Percentiles rank a stretch among this genome's conserved stretches.
Evolutionary conservation across 2,113 vertebrate genomes (phyloP).

Genomic region (Osmerus mordax): DNA sequence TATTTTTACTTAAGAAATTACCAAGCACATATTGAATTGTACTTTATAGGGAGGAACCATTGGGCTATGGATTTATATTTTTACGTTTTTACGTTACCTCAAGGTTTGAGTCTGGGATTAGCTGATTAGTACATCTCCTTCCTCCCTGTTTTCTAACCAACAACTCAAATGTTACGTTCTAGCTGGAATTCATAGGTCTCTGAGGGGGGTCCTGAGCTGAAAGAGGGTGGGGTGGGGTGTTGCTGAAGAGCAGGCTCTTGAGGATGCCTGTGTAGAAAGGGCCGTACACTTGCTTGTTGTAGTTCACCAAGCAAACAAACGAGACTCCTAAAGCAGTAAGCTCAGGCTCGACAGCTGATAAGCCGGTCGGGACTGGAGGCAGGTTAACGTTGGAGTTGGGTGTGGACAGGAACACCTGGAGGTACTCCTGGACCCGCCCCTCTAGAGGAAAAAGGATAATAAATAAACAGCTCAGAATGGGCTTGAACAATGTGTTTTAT

Average conservation of each 20-base stretch:
- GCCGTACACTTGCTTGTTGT: slow-evolving; percentile 88
- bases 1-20: too few relatives aligned
- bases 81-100: background rate
- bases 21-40: too few relatives aligned
- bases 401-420: slow-evolving; percentile 76
- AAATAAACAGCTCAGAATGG: background rate
- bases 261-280: slow-evolving; percentile 90
- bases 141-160: background rate
- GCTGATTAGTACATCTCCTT: background rate
- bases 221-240: slow-evolving; percentile 26
- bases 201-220: slow-evolving; percentile 48
- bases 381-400: slow-evolving; percentile 67
- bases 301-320: slow-evolving; percentile 82
- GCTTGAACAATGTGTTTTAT: background rate
- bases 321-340: slow-evolving; percentile 75
- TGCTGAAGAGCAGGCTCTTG: slow-evolving; percentile 80
- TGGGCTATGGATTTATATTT: too few relatives aligned
- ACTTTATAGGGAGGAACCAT: too few relatives aligned
- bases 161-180: slow-evolving; percentile 18
- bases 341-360: slow-evolving; percentile 80
- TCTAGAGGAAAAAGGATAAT: slow-evolving; percentile 65
- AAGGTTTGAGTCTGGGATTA: background rate
- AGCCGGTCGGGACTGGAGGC: slow-evolving; percentile 78
- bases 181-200: slow-evolving; percentile 40
- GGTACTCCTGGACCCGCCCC: slow-evolving; percentile 84